Base-by-base conservation (phyloP, 2,888 invertebrate species). In the Drosophila recens region DNA sequence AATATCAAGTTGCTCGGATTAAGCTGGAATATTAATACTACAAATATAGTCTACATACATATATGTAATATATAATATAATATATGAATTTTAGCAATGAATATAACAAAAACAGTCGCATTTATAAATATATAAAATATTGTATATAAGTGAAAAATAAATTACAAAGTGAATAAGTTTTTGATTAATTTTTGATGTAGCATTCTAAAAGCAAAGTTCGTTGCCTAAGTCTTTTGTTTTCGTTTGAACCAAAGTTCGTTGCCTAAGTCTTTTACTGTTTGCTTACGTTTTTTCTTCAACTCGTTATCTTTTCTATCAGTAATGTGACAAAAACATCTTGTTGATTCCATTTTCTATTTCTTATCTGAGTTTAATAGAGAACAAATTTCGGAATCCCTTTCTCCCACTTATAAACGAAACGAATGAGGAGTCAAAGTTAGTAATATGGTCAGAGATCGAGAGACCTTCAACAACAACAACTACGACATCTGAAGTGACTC, bases 181-280 rank as follows among this genome's bases (percentile, higher is more conserved):
- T 30, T 5, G 30, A 30, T 30, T 2, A 30, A 30, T 30, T 30
- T 30, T 8, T 30, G 27, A 27, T 27, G 1, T 27, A 27, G 6
- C 33, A 3, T 10, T 33, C 10, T 10, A 33, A 33, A 13, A n/a
- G n/a, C 1, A 2, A 73, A 82, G 87, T 86, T 87, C 69, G 88
- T 75, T 77, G 75, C 72, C 70, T 69, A 72, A 89, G 79, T 89
- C 88, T 80, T 84, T 88, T 68, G 80, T 65, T 75, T 82, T 59
- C 27, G 54, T 53, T 17, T 45, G 33, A 63, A 33, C 33, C 34
- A 58, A 67, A 49, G 27, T 5, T 27, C 6, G 27, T 27, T 40
- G n/a, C n/a, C 27, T 27, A 27, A 27, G 27, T 27, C 27, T 27
- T 27, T 27, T 27, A 5, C 6, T 27, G 27, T 23, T 23, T 23